Base-by-base conservation (phyloP, 2,113 vertebrate genomes). In the Triplophysa siluroides region DNA sequence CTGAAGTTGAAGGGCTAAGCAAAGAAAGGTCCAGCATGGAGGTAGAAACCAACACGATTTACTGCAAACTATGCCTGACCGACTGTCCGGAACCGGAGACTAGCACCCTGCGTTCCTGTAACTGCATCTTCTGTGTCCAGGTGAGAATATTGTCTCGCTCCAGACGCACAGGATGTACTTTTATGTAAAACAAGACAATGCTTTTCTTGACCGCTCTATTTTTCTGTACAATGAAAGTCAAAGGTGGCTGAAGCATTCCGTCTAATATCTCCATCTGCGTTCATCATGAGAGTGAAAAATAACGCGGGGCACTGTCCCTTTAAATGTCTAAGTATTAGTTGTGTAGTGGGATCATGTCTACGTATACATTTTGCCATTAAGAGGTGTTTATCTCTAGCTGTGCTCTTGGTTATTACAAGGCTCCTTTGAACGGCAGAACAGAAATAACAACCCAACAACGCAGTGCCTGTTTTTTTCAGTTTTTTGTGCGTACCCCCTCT, bases 31-130 rank as follows among this genome's bases (percentile, higher is more conserved):
- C 87, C 85, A 81, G 81, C 87, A 95, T 95, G 95, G 91, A 90
- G 60, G 88, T 88, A 21, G 91, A 90, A 74, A 70, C 19, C 85
- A 26, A 88, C 83, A 60, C 92, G n/a, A 78, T 95, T 79, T 95
- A 92, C 66, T 98, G 97, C 93, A 99, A 97, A 84, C 91, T 99
- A 41, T 99, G 97, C 87, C 91, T 99, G 74, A 95, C 88, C 72
- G 94, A 96, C 84, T 94, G 94, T 81, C 90, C 94, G 23, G 61
- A 90, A 71, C 91, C 93, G 82, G 93, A 93, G 83, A 94, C 94
- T 88, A 95, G 90, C 71, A 90, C 87, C 10, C 93, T 98, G 86
- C 93, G 92, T 79, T 92, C 93, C 83, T 99, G 97, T 89, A 90
- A 50, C 86, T 99, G 97, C 82, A 86, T 94, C 83, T 99, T 96